Conservation (phyloP, 2,888 invertebrate genomes). For the Phengaris alcon region DNA sequence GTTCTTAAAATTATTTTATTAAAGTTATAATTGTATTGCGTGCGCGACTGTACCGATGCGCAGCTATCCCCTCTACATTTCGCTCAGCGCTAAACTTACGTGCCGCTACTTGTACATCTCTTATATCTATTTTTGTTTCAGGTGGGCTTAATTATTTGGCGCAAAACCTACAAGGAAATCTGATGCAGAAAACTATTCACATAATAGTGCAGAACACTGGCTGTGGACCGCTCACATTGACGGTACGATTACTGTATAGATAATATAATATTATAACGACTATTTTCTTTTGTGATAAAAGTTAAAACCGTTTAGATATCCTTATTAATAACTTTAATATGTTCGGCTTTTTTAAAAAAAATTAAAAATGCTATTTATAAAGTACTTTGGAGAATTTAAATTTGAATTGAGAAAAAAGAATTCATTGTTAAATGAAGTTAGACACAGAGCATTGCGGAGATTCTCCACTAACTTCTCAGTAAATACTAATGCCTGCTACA, state of each 20-base stretch:
- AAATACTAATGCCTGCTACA: background rate
- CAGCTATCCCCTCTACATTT: too few species aligned
- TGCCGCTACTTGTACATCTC: too few species aligned
- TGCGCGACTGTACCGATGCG: too few species aligned
- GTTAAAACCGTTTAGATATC: background rate
- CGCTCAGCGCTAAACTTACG: too few species aligned
- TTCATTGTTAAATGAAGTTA: conserved; percentile 37
- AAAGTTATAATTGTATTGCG: too few species aligned
- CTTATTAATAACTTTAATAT: background rate
- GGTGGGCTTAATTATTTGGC: conserved; percentile 68
- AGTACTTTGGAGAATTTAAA: background rate
- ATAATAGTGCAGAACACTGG: conserved; percentile 74
- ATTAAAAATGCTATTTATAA: too few species aligned
- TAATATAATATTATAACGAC: background rate
- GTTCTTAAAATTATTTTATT: too few species aligned
- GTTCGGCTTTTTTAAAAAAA: too few species aligned
- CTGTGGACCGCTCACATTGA: conserved; percentile 70
- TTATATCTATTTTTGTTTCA: conserved; percentile 36
- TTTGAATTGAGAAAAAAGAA: too few species aligned
- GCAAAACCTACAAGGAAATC: conserved; percentile 67
- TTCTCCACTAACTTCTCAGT: background rate
- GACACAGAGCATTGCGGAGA: background rate
- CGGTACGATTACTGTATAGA: conserved; percentile 48
- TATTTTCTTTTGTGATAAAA: background rate
- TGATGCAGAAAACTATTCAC: conserved; percentile 74